phyloP scores from a whole-genome alignment of 2,888 invertebrate species.

The Lycia hirtaria region DNA sequence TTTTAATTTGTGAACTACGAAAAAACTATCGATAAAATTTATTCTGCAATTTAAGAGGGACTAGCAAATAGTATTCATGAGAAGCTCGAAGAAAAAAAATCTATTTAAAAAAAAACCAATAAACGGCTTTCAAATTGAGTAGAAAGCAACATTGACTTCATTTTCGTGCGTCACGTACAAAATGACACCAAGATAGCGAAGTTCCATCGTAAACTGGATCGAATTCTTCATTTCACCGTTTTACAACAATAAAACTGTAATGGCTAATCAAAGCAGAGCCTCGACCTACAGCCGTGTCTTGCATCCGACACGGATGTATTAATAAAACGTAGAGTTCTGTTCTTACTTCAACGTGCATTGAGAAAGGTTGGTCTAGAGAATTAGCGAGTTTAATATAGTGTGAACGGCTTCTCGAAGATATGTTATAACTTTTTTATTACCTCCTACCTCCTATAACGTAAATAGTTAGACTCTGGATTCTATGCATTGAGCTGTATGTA shows the following conservation, averaged over 20 bases:
- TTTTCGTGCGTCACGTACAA: slow-evolving; percentile 11
- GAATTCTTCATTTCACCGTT: slow-evolving; percentile 22
- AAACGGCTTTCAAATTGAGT: not conserved
- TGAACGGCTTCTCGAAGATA: no score
- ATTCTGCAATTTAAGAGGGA: not conserved
- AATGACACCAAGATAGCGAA: slow-evolving; percentile 12
- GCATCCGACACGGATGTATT: slow-evolving; percentile 18
- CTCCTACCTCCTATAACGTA: no score
- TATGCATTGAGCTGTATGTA: no score
- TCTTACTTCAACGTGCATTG: slow-evolving; percentile 14
- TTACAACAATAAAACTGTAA: slow-evolving; percentile 19
- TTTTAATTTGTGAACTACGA: no score
- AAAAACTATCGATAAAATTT: not conserved
- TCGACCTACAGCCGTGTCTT: slow-evolving; percentile 8
- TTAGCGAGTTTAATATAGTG: no score
- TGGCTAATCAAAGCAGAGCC: slow-evolving; percentile 20
- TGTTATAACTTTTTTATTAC: no score
- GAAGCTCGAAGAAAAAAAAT: no score
- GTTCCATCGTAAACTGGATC: slow-evolving; percentile 13
- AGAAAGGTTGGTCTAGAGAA: not conserved
- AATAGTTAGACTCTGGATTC: no score
- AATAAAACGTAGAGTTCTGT: slow-evolving; percentile 21
- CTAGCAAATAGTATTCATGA: no score
- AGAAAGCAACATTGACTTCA: not conserved
- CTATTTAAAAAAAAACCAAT: no score